phyloP scores from a whole-genome alignment of 2,888 invertebrate genomes.

The Parnassius smintheus region DNA sequence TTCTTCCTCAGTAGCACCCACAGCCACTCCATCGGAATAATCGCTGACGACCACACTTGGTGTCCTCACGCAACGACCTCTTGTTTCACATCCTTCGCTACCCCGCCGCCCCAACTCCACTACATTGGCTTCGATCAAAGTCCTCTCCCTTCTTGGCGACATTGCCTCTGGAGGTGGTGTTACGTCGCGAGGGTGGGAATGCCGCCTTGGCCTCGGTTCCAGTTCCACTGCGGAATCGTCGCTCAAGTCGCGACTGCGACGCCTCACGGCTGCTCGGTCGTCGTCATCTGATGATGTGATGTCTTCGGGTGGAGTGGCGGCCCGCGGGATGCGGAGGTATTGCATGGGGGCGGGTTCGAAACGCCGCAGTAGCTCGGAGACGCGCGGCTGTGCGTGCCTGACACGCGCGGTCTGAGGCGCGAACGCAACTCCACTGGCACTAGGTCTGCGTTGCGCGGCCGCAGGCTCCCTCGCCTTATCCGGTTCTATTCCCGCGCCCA shows the following conservation, averaged over 20 bases:
- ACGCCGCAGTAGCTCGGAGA: slow-evolving; percentile 66
- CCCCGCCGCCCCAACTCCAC: slow-evolving; percentile 78
- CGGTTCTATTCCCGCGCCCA: slow-evolving; percentile 59
- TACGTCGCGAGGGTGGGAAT: slow-evolving; percentile 62
- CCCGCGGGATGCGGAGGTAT: slow-evolving; percentile 70
- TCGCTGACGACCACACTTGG: slow-evolving; percentile 94
- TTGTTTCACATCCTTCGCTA: slow-evolving; percentile 71
- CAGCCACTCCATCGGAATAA: slow-evolving; percentile 86
- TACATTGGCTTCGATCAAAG: slow-evolving; percentile 78
- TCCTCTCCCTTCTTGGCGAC: slow-evolving; percentile 62
- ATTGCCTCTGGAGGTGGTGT: slow-evolving; percentile 67
- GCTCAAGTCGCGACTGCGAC: slow-evolving; percentile 71
- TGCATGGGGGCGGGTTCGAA: slow-evolving; percentile 75
- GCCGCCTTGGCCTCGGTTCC: slow-evolving; percentile 69
- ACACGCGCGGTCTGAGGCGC: slow-evolving; percentile 65
- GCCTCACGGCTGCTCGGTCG: slow-evolving; percentile 69
- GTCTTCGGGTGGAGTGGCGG: slow-evolving; percentile 66
- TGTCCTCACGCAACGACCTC: slow-evolving; percentile 85
- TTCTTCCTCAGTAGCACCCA: slow-evolving; percentile 71
- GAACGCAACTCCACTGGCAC: slow-evolving; percentile 63
- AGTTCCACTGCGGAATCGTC: slow-evolving; percentile 80
- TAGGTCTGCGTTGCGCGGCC: slow-evolving; percentile 34
- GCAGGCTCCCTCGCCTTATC: slow-evolving; percentile 42
- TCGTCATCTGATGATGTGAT: slow-evolving; percentile 75
- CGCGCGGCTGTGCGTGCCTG: slow-evolving; percentile 66